A percentile compares a stretch with the other conserved stretches of the same genome.
Evolutionary conservation across 1,140 invertebrate species (phyloP).

Genomic region (Zaprionus taronus): DNA sequence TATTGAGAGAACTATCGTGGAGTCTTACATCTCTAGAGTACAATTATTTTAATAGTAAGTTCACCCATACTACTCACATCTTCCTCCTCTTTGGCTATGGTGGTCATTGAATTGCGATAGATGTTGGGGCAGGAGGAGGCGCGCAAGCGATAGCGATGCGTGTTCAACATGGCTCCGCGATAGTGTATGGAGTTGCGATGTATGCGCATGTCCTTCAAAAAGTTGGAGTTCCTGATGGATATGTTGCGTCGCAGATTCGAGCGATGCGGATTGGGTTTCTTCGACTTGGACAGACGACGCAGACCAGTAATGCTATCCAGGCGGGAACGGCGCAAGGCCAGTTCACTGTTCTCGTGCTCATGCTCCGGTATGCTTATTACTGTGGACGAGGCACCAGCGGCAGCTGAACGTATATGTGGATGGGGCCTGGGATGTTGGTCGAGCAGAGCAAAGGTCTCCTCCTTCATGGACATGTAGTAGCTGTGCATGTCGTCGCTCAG

Average conservation of each 20-base stretch:
- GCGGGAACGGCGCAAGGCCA: slow-evolving; percentile 57
- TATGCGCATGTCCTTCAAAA: slow-evolving; percentile 90
- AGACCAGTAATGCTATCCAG: slow-evolving; percentile 77
- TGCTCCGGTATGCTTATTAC: slow-evolving; percentile 69
- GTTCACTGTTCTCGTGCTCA: slow-evolving; percentile 48
- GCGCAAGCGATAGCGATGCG: slow-evolving; percentile 91
- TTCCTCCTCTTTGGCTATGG: slow-evolving; percentile 91
- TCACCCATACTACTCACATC: slow-evolving; percentile 83
- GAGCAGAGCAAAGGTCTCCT: slow-evolving; percentile 62
- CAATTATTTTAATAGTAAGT: too few relatives aligned
- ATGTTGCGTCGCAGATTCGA: slow-evolving; percentile 77
- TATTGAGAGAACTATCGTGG: background rate
- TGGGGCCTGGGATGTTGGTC: slow-evolving; percentile 49
- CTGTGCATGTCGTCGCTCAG: slow-evolving; percentile 72
- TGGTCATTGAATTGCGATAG: slow-evolving; percentile 95
- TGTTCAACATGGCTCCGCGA: slow-evolving; percentile 91
- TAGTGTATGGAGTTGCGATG: slow-evolving; percentile 92
- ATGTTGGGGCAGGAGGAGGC: slow-evolving; percentile 96
- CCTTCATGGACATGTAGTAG: slow-evolving; percentile 68
- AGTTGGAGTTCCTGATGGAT: slow-evolving; percentile 86
- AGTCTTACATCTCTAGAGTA: too few relatives aligned
- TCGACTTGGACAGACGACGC: slow-evolving; percentile 73
- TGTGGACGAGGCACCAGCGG: slow-evolving; percentile 33
- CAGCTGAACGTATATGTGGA: background rate
- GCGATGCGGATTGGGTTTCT: slow-evolving; percentile 66